Conservation (phyloP, 2,113 vertebrate genomes). For the Sinocyclocheilus grahami region DNA sequence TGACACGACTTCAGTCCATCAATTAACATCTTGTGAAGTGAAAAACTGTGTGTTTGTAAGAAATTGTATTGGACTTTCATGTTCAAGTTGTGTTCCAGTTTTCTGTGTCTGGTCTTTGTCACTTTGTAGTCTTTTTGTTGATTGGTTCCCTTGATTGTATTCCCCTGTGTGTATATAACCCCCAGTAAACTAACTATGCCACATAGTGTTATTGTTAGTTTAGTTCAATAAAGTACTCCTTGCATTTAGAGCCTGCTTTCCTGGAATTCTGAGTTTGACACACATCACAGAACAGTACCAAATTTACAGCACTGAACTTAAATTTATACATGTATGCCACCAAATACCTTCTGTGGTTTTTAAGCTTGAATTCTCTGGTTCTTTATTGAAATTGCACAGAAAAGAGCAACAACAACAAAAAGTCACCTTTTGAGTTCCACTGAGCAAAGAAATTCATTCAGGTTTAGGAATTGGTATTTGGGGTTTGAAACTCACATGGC, state of each 20-base stretch:
- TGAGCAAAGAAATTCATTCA: not conserved
- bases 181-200: not conserved
- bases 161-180: not conserved
- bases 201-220: too few species aligned
- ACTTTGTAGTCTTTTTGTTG: not conserved
- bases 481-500: conserved; percentile 86
- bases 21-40: too few species aligned
- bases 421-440: not conserved
- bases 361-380: not conserved
- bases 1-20: too few species aligned
- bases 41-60: too few species aligned
- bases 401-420: not conserved
- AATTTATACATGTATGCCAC: not conserved
- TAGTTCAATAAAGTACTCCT: not conserved
- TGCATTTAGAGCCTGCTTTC: not conserved
- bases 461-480: not conserved
- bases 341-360: not conserved
- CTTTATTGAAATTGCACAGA: not conserved
- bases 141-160: not conserved
- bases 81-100: too few species aligned
- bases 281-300: too few species aligned
- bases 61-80: too few species aligned
- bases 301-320: not conserved
- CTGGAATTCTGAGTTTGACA: not conserved
- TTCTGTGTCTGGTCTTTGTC: too few species aligned